A percentile compares a stretch with the other conserved stretches of the same genome.
Evolutionary conservation across 2,797 vertebrate species (phyloP).

Genomic region (Danionella dracula): DNA sequence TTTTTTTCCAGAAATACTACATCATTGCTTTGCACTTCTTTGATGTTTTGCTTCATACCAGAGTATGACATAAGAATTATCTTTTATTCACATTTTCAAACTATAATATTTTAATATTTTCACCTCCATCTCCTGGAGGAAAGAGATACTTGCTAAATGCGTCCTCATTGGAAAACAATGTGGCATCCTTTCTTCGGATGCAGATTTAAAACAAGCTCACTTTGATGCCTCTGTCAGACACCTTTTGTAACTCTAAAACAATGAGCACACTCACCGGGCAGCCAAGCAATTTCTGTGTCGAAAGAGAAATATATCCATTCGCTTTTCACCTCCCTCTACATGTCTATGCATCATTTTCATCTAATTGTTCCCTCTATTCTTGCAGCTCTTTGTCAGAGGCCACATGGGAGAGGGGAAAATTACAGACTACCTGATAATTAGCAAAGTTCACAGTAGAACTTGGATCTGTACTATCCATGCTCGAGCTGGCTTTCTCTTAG

Average conservation of each 20-base stretch:
- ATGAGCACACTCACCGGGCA: slow-evolving; percentile 11
- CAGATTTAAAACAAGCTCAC: too few relatives aligned
- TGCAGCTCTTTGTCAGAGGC: slow-evolving; percentile 59
- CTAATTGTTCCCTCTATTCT: slow-evolving; percentile 56
- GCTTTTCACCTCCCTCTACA: slow-evolving; percentile 33
- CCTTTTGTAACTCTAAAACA: slow-evolving; percentile 24
- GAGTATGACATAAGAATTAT: too few relatives aligned
- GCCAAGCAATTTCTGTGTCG: not conserved
- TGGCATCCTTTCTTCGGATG: too few relatives aligned
- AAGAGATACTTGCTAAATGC: too few relatives aligned
- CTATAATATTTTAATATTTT: too few relatives aligned
- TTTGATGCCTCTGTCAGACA: too few relatives aligned
- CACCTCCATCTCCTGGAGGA: too few relatives aligned
- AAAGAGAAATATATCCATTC: slow-evolving; percentile 34
- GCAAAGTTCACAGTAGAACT: slow-evolving; percentile 76
- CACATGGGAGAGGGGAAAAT: slow-evolving; percentile 72
- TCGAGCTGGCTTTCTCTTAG: slow-evolving; percentile 74
- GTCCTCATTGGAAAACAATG: too few relatives aligned
- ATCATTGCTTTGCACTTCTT: too few relatives aligned
- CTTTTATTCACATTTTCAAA: too few relatives aligned
- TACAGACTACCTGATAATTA: slow-evolving; percentile 82
- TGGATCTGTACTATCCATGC: slow-evolving; percentile 64
- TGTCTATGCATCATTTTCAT: slow-evolving; percentile 56
- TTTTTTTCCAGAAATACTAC: too few relatives aligned
- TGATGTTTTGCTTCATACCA: too few relatives aligned